These are phyloP conservation scores for Pseudomugil tenellus DNA, from an alignment of 2,797 vertebrate genomes.

Conservation along the genomic window DNA sequence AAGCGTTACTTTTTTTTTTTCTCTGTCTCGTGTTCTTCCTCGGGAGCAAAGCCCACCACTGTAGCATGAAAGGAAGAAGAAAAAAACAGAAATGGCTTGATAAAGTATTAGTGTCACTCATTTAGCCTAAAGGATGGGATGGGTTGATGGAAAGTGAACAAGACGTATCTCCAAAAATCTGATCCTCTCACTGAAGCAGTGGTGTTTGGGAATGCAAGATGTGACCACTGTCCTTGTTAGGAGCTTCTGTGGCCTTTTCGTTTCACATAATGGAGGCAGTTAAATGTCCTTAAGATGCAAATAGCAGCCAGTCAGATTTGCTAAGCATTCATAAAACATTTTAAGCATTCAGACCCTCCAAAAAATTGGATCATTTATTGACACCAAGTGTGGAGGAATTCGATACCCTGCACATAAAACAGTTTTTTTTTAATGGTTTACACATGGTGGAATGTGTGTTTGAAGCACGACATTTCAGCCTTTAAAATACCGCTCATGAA, in stretches of 20 bases:
- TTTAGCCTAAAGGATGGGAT: slow-evolving; percentile 54
- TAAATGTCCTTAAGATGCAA: slow-evolving; percentile 15
- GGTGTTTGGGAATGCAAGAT: neutral
- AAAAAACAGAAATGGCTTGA: slow-evolving; percentile 62
- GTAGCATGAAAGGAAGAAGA: slow-evolving; percentile 14
- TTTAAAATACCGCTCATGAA: slow-evolving; percentile 26
- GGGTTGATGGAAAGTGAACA: slow-evolving; percentile 47
- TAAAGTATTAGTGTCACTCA: slow-evolving; percentile 71
- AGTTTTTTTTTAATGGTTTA: neutral
- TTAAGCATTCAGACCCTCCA: slow-evolving; percentile 3
- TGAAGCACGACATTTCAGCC: slow-evolving; percentile 28
- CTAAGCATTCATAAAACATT: slow-evolving; percentile 1
- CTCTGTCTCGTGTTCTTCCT: slow-evolving; percentile 35
- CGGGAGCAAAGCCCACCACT: slow-evolving; percentile 47
- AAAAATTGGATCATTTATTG: slow-evolving; percentile 3
- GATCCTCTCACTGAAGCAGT: slow-evolving; percentile 13
- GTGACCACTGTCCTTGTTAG: slow-evolving; percentile 11
- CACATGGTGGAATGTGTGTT: neutral
- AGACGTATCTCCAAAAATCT: slow-evolving; percentile 18
- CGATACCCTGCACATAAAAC: neutral
- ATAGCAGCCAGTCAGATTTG: neutral
- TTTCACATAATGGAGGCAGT: neutral
- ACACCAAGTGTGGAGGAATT: slow-evolving; percentile 4
- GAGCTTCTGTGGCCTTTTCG: neutral
- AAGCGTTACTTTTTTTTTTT: slow-evolving; percentile 64